Conservation (phyloP, 2,113 vertebrate species). For the Pseudorectes ferrugineus region DNA sequence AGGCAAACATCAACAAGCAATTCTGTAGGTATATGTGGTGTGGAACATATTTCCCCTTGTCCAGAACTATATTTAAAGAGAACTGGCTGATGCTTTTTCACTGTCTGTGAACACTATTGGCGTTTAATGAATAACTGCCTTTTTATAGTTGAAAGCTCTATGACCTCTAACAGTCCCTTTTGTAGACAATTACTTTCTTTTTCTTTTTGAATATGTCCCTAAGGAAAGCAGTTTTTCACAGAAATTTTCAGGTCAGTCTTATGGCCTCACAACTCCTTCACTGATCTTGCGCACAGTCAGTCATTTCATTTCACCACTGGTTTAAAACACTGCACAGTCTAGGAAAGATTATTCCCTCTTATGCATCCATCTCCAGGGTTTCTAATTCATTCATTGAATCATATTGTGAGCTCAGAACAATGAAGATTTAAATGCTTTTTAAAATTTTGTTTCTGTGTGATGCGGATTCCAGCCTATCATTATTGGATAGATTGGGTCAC, state of each 20-base stretch:
- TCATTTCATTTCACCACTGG: neutral
- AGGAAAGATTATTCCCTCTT: neutral
- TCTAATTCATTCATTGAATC: neutral
- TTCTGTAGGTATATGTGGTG: rapidly evolving
- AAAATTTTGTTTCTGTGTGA: neutral
- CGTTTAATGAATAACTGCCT: neutral
- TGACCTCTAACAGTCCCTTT: neutral
- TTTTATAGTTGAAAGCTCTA: neutral
- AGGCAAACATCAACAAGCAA: neutral
- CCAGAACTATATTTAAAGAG: neutral
- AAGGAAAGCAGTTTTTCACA: neutral
- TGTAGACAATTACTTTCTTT: neutral
- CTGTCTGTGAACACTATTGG: neutral
- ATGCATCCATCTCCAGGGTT: neutral
- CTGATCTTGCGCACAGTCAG: neutral
- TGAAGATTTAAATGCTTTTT: neutral
- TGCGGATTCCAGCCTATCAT: neutral
- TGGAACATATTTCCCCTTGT: neutral
- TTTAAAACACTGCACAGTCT: neutral
- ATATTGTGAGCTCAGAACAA: neutral
- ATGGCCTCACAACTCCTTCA: neutral
- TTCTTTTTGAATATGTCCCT: neutral
- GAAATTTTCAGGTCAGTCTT: neutral
- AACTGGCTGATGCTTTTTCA: neutral
- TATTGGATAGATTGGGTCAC: neutral